Conservation (phyloP, 2,888 invertebrate genomes). For the Aphidoletes aphidimyza region DNA sequence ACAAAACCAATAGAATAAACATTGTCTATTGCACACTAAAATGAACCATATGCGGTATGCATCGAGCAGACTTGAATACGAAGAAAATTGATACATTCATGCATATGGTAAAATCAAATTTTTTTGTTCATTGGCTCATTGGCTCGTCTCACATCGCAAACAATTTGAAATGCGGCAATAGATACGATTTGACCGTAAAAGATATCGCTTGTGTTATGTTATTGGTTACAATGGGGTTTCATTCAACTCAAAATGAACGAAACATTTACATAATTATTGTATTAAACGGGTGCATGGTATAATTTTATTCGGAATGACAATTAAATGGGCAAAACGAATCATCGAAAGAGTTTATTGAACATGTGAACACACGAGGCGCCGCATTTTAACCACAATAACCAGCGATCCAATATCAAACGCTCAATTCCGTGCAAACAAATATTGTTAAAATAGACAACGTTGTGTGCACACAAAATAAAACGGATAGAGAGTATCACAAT, state of each 20-base stretch:
- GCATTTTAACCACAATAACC: background rate
- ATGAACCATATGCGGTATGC: conserved; percentile 15
- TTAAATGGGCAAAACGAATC: conserved; percentile 12
- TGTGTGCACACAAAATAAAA: background rate
- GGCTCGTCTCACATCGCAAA: background rate
- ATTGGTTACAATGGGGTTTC: conserved; percentile 19
- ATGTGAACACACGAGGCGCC: background rate
- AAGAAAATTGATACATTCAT: conserved; percentile 49
- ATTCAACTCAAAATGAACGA: conserved; percentile 13
- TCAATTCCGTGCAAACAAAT: too few relatives aligned
- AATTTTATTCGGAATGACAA: background rate
- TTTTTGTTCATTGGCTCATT: background rate
- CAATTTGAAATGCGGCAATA: background rate
- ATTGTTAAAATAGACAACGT: background rate
- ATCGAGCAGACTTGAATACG: background rate
- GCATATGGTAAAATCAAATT: conserved; percentile 34
- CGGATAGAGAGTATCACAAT: background rate
- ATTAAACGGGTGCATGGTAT: conserved; percentile 45
- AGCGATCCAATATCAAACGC: too few relatives aligned
- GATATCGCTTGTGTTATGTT: background rate
- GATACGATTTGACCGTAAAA: background rate
- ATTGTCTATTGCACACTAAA: background rate
- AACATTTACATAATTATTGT: conserved; percentile 37
- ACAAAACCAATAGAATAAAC: too few relatives aligned
- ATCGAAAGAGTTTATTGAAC: background rate